These are phyloP conservation scores for Chelmon rostratus DNA, from an alignment of 2,797 vertebrate genomes.

Conservation along the genomic window DNA sequence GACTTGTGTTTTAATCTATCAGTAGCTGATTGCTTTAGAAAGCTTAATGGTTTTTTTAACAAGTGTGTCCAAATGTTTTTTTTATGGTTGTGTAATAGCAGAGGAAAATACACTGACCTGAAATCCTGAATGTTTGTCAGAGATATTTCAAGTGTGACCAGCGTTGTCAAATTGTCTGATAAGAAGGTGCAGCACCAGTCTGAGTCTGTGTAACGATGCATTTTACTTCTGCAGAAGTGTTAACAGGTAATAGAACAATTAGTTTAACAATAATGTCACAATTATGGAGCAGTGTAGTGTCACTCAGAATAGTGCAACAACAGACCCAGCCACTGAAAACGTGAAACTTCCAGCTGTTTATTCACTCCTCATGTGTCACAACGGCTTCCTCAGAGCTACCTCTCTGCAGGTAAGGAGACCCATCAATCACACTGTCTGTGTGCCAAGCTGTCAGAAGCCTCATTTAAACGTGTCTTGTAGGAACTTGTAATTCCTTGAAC, in stretches of 20 bases:
- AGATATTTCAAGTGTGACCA: constrained; percentile 48
- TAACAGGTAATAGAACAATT: constrained; percentile 17
- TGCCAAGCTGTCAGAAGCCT: constrained; percentile 79
- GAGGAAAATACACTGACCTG: constrained; percentile 2
- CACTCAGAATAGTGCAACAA: constrained; percentile 18
- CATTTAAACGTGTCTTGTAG: constrained; percentile 76
- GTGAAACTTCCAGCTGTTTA: constrained; percentile 61
- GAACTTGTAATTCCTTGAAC: constrained; percentile 80
- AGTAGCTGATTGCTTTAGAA: constrained; percentile 14
- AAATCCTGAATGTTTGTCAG: constrained; percentile 22
- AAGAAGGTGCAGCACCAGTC: constrained; percentile 4
- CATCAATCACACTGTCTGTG: constrained; percentile 72
- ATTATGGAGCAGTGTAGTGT: constrained; percentile 4
- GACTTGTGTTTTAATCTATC: constrained; percentile 9
- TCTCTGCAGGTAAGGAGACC: constrained; percentile 63
- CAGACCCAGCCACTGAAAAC: constrained; percentile 9
- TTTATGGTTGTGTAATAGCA: constrained; percentile 1
- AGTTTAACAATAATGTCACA: constrained; percentile 31
- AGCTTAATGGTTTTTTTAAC: constrained; percentile 43
- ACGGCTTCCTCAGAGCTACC: constrained; percentile 69
- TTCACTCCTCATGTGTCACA: constrained; percentile 73
- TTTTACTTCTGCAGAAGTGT: constrained; percentile 11
- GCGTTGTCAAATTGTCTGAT: constrained; percentile 33
- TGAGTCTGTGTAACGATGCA: not conserved
- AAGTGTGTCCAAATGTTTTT: not conserved